Evolutionary conservation across 2,797 vertebrate genomes (phyloP), one percentile per base, ranked within the genome.

Genomic region (Clamator glandarius): DNA sequence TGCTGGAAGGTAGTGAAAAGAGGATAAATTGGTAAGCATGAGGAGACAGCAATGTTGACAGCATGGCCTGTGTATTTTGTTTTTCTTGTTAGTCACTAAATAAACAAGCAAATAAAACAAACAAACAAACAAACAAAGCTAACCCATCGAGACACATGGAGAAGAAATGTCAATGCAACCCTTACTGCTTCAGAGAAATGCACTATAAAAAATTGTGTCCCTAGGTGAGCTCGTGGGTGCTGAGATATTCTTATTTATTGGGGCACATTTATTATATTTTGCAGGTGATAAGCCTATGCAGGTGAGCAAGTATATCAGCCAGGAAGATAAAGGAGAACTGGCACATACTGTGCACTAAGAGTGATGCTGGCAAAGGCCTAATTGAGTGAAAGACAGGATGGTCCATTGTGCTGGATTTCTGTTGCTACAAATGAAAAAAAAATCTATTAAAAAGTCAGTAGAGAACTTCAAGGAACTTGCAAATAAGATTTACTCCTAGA

Each of bases 351-450:
- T 48, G 39, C 31, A 41, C 33, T 31, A 84, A 86, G 85, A 95
- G 85, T 69, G 51, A 91, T 75, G 62, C 52, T 93, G 91, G 77
- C 88, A 95, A 86, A 76, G 33, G 25, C 63, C 67, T 88, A 48
- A 66, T 35, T 81, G 82, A 82, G 48, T 42, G 66, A 92, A 93
- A 94, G 63, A 44, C 52, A 81, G 55, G 82, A 35, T 57, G 29
- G 52, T 50, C 90, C 74, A 70, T 29, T 54, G 67, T 73, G 61
- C 78, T 69, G 52, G 58, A 84, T 82, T 89, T 82, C 61, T 79
- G 41, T 58, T 90, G 61, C 62, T 89, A 41, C 29, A 82, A 84
- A 91, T 51, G 86, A 92, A 73, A 81, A 92, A 92, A 69, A 81
- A 68, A 51, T 42, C 69, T 58, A 31, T 48, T 67, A 85, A 89